Percentiles rank a stretch among this genome's conserved stretches.
These are phyloP conservation scores for Odontomyia ornata DNA, from an alignment of 2,888 invertebrate species.

Conservation along the genomic window DNA sequence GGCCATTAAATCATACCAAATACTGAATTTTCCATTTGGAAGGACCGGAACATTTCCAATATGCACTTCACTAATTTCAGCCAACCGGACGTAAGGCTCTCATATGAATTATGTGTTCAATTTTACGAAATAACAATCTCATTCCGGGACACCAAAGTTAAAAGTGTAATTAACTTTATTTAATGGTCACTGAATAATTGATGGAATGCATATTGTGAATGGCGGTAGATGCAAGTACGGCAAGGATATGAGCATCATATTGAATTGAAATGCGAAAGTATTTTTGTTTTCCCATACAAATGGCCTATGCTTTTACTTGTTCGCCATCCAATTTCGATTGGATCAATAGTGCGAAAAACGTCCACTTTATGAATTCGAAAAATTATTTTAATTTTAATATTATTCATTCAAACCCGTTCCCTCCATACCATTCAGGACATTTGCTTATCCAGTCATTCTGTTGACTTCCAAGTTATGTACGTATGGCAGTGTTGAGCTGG, in stretches of 20 bases:
- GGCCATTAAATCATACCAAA: conserved; percentile 37
- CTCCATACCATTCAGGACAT: not conserved
- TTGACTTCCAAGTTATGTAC: not conserved
- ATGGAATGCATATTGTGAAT: conserved; percentile 40
- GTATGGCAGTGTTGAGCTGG: not conserved
- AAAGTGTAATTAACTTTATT: conserved; percentile 45
- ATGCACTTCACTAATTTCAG: conserved; percentile 37
- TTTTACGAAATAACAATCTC: conserved; percentile 40
- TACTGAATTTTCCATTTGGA: conserved; percentile 37
- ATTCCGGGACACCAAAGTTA: conserved; percentile 34
- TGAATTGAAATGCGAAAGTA: conserved; percentile 16
- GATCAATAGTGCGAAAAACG: conserved; percentile 10
- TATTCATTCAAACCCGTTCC: not conserved
- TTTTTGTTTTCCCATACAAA: not conserved
- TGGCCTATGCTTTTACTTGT: not conserved
- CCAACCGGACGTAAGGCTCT: conserved; percentile 1
- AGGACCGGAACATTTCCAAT: conserved; percentile 32
- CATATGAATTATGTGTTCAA: conserved; percentile 38
- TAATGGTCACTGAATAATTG: conserved; percentile 44
- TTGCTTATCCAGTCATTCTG: not conserved
- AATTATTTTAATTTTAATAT: conserved; percentile 30
- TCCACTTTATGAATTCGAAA: not conserved
- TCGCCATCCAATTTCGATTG: not conserved
- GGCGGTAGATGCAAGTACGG: no score
- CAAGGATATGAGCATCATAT: conserved; percentile 21